Conservation (phyloP, 2,888 invertebrate species). For the Hoplodrina ambigua region DNA sequence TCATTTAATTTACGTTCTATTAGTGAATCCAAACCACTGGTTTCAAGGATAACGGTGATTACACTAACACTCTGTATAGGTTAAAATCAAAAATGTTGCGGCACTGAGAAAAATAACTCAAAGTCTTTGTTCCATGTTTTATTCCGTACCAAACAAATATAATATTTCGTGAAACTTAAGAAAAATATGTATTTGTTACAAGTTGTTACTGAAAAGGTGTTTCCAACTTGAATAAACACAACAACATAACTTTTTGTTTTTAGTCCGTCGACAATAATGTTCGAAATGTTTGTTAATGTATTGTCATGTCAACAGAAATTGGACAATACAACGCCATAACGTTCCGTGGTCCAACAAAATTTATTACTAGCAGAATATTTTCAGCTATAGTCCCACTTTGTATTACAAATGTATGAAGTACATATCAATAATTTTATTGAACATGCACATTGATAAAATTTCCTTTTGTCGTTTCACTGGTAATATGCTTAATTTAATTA, state of each 20-base stretch:
- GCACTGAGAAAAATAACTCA: not conserved
- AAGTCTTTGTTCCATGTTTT: constrained; percentile 29
- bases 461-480: constrained; percentile 32
- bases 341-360: constrained; percentile 33
- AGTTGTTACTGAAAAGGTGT: constrained; percentile 29
- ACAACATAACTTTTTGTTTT: constrained; percentile 31
- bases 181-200: constrained; percentile 37
- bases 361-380: constrained; percentile 41
- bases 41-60: too few relatives aligned
- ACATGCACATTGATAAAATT: constrained; percentile 11
- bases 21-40: too few relatives aligned
- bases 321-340: constrained; percentile 34
- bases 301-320: constrained; percentile 55
- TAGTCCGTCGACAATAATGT: constrained; percentile 18
- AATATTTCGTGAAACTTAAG: constrained; percentile 33
- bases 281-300: constrained; percentile 48
- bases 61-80: too few relatives aligned
- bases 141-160: constrained; percentile 18
- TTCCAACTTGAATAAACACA: constrained; percentile 19
- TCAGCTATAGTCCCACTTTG: constrained; percentile 23
- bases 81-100: not conserved
- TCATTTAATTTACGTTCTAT: too few relatives aligned
- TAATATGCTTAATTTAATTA: constrained; percentile 36
- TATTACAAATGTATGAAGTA: constrained; percentile 35
- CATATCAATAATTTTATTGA: constrained; percentile 28